Evolutionary conservation across 1,140 invertebrate species (phyloP).

Genomic region (Ylistrum balloti): DNA sequence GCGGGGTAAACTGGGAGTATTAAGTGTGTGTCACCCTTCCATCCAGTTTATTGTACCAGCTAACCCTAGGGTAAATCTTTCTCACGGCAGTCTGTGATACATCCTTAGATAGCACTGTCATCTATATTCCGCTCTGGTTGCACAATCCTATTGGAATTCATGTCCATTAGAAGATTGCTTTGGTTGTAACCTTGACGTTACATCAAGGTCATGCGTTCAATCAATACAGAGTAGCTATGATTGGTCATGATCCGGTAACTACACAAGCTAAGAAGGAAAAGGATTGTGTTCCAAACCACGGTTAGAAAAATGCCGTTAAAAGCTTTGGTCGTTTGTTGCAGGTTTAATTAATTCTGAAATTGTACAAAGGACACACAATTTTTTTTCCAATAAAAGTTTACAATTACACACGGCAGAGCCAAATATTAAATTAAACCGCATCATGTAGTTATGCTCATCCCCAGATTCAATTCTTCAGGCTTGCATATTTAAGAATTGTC

Average conservation of each 20-base stretch:
- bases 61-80: neutral
- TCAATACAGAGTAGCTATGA: neutral
- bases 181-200: neutral
- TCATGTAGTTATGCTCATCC: too few species aligned
- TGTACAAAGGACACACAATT: too few species aligned
- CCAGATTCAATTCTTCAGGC: too few species aligned
- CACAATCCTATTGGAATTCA: neutral
- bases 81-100: neutral
- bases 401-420: too few species aligned
- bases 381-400: too few species aligned
- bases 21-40: neutral
- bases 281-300: too few species aligned
- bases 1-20: neutral
- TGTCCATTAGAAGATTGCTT: slow-evolving; percentile 5
- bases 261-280: too few species aligned
- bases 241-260: neutral
- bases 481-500: too few species aligned
- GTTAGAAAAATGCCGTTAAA: too few species aligned
- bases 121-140: neutral
- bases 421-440: too few species aligned
- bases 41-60: neutral
- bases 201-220: neutral
- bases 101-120: neutral
- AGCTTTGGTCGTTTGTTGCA: too few species aligned
- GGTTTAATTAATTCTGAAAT: too few species aligned